Percentiles rank a stretch among this genome's conserved stretches.
These are phyloP conservation scores for Oryzias curvinotus DNA, from an alignment of 2,113 vertebrate species.

Conservation along the genomic window DNA sequence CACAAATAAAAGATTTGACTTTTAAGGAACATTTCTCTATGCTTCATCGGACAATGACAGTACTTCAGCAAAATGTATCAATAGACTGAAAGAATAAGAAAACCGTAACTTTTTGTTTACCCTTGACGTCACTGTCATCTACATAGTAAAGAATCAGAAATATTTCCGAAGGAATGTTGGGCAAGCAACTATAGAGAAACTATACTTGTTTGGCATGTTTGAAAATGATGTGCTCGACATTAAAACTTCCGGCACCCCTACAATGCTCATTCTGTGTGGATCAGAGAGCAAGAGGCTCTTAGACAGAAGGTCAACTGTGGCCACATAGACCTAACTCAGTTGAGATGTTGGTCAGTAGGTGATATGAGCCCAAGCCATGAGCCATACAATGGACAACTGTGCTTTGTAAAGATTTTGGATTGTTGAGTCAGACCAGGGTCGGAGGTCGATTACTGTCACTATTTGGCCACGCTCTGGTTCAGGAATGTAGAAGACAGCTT, in stretches of 20 bases:
- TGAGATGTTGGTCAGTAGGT: slow-evolving; percentile 60
- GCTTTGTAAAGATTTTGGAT: slow-evolving; percentile 52
- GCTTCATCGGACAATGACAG: slow-evolving; percentile 1
- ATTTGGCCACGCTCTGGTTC: slow-evolving; percentile 49
- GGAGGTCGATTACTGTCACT: slow-evolving; percentile 40
- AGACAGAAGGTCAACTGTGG: slow-evolving; percentile 60
- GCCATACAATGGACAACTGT: slow-evolving; percentile 69
- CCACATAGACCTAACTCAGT: slow-evolving; percentile 27
- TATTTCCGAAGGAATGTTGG: slow-evolving; percentile 42
- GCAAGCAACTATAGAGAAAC: slow-evolving; percentile 35
- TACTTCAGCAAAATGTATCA: slow-evolving; percentile 17
- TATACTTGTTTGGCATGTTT: slow-evolving; percentile 46
- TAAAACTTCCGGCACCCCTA: slow-evolving; percentile 34
- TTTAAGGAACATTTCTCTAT: no score
- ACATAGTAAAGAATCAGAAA: slow-evolving; percentile 37
- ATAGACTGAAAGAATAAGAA: slow-evolving; percentile 51
- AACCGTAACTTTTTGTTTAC: slow-evolving; percentile 58
- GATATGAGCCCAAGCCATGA: slow-evolving; percentile 31
- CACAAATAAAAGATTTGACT: background rate
- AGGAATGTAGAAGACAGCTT: slow-evolving; percentile 59
- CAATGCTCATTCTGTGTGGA: slow-evolving; percentile 60
- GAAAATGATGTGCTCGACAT: slow-evolving; percentile 38
- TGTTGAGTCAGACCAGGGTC: slow-evolving; percentile 32
- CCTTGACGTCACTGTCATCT: slow-evolving; percentile 47
- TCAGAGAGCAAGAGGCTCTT: slow-evolving; percentile 32